phyloP scores from a whole-genome alignment of 1,140 invertebrate genomes.

The Lanistes nyassanus region DNA sequence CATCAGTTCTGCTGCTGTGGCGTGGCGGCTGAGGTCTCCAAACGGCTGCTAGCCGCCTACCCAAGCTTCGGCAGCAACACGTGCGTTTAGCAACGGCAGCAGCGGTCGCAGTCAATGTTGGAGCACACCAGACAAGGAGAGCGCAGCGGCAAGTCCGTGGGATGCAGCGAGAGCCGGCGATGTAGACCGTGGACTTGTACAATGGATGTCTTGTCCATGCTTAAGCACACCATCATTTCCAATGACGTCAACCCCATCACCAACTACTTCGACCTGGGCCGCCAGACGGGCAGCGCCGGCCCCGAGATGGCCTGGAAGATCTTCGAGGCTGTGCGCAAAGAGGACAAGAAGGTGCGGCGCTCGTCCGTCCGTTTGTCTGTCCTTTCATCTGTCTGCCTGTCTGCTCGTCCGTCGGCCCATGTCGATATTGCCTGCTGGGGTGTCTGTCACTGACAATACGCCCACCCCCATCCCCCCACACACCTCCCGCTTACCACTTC shows the following conservation, averaged over 20 bases:
- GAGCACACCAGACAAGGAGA: neutral
- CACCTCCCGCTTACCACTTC: neutral
- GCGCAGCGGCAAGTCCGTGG: neutral
- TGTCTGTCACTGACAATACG: neutral
- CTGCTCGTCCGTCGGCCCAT: neutral
- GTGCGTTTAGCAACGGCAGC: neutral
- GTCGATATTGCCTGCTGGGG: neutral
- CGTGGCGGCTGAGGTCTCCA: no score
- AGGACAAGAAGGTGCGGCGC: slow-evolving; percentile 87
- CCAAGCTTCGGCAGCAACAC: no score
- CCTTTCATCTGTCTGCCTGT: slow-evolving; percentile 1
- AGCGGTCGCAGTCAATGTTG: neutral
- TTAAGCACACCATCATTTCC: slow-evolving; percentile 64
- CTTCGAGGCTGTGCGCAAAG: slow-evolving; percentile 88
- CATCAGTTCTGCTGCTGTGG: no score
- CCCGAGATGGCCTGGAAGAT: slow-evolving; percentile 93
- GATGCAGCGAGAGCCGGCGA: neutral
- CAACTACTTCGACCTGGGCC: slow-evolving; percentile 89
- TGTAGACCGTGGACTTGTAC: slow-evolving; percentile 40
- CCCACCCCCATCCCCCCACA: neutral
- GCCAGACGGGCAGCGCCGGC: slow-evolving; percentile 86
- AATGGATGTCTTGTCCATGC: slow-evolving; percentile 67
- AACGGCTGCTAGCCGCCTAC: no score
- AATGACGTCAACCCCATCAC: slow-evolving; percentile 86
- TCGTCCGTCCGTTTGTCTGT: neutral